Base-by-base conservation (phyloP, 2,888 invertebrate species). In the Crioceris asparagi region DNA sequence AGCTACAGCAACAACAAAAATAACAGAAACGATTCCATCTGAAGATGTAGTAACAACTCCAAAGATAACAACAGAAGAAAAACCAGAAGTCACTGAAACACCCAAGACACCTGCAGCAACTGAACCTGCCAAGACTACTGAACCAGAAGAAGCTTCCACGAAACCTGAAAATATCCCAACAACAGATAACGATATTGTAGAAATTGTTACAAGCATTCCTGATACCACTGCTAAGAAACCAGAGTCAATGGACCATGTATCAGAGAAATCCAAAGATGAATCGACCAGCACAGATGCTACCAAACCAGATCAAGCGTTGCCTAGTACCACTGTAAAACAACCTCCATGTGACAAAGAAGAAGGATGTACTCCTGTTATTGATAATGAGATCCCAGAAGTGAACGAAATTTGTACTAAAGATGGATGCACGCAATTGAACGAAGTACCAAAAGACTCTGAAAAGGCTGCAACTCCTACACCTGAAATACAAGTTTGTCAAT, bases 241-340 rank as follows among this genome's bases (percentile, higher is more conserved):
- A 11, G 44, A 48, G 36, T 46, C 52, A 11, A 53, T 51, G 51
- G 51, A 53, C 38, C 53, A 53, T 34, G 44, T 52, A 19, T 46
- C 47, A 29, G 53, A 53, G 43, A n/a, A n/a, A n/a, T n/a, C n/a
- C n/a, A n/a, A n/a, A n/a, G n/a, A n/a, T n/a, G n/a, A n/a, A n/a
- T n/a, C n/a, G n/a, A n/a, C n/a, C n/a, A n/a, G n/a, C n/a, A n/a
- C n/a, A n/a, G 44, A 43, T 23, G 23, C 21, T 29, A 10, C 32
- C 6, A 26, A 34, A 14, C 31, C 34, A 8, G 32, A 37, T 30
- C 23, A 23, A 11, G 31, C 23, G 25, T 11, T 15, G 29, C 30
- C 35, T 16, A 5, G 6, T 15, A 39, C 36, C 17, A 33, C 30
- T 6, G 33, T 18, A 27, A 16, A 35, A 12, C 37, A 39, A 29